phyloP scores from a whole-genome alignment of 2,113 vertebrate genomes.

The Trochalopteron elliotii region DNA sequence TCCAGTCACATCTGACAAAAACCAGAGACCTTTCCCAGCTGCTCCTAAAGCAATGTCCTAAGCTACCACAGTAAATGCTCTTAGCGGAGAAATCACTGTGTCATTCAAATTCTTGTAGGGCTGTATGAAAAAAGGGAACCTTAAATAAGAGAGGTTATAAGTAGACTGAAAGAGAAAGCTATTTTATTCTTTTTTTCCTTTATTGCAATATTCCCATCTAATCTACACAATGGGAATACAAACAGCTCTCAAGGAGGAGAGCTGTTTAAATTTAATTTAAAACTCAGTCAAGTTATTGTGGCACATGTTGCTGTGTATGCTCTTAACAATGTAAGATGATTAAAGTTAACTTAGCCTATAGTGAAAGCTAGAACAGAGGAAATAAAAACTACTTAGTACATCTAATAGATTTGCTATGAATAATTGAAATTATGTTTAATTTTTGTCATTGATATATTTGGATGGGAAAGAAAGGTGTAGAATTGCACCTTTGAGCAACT shows the following conservation, averaged over 20 bases:
- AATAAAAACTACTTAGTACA: neutral
- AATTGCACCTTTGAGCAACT: neutral
- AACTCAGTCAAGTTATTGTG: neutral
- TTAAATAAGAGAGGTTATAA: neutral
- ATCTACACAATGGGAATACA: neutral
- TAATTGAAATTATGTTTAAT: neutral
- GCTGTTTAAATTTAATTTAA: neutral
- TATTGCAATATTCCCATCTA: neutral
- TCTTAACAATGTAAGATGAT: neutral
- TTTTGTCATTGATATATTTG: neutral
- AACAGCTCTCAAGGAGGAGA: neutral
- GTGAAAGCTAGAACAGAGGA: neutral
- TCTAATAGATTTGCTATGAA: neutral
- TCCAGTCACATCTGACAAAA: neutral
- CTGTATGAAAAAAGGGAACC: accelerated
- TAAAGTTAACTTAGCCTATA: neutral
- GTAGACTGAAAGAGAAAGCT: neutral
- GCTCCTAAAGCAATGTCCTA: neutral
- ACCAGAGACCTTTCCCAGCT: neutral
- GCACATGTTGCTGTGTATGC: neutral
- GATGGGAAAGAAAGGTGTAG: neutral
- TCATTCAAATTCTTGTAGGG: neutral
- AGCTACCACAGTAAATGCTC: accelerated
- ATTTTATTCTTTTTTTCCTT: neutral
- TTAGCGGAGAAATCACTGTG: neutral